phyloP scores from a whole-genome alignment of 1,140 invertebrate species.

The Danaus plexippus region DNA sequence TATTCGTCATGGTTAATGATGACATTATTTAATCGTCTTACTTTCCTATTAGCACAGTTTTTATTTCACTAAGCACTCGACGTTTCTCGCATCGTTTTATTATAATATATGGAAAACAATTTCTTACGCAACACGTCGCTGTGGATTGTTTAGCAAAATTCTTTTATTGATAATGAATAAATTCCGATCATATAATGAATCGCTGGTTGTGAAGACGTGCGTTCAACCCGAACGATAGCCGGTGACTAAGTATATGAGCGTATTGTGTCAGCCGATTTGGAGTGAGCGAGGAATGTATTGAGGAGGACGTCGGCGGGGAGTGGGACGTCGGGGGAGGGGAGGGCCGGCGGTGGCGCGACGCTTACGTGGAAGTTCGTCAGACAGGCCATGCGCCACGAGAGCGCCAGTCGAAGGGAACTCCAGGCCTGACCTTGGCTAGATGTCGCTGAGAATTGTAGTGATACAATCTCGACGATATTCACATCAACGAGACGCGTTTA shows the following conservation, averaged over 20 bases:
- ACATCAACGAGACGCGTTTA: too few relatives aligned
- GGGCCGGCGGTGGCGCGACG: conserved; percentile 58
- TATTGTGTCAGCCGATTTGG: conserved; percentile 22
- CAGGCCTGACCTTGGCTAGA: conserved; percentile 9
- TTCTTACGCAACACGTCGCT: too few relatives aligned
- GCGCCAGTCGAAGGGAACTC: conserved; percentile 19
- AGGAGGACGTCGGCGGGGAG: conserved; percentile 2
- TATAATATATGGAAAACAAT: conserved; percentile 2
- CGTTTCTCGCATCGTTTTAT: conserved; percentile 10
- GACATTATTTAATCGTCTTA: conserved; percentile 43
- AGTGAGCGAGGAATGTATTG: conserved; percentile 37
- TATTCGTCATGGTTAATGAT: conserved; percentile 54
- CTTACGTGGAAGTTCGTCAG: conserved; percentile 63
- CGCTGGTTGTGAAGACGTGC: conserved; percentile 18
- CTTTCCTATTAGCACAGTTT: conserved; percentile 14
- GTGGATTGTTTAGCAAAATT: too few relatives aligned
- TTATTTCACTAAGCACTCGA: conserved; percentile 13
- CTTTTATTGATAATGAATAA: conserved; percentile 4
- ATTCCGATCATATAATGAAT: conserved; percentile 16
- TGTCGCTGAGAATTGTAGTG: not conserved
- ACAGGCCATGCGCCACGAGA: conserved; percentile 57
- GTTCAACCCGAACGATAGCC: conserved; percentile 21
- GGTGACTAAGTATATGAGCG: conserved; percentile 36
- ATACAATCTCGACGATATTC: too few relatives aligned
- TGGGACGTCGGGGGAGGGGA: conserved; percentile 24